phyloP scores from a whole-genome alignment of 2,113 vertebrate species.

The Butorides virescens region DNA sequence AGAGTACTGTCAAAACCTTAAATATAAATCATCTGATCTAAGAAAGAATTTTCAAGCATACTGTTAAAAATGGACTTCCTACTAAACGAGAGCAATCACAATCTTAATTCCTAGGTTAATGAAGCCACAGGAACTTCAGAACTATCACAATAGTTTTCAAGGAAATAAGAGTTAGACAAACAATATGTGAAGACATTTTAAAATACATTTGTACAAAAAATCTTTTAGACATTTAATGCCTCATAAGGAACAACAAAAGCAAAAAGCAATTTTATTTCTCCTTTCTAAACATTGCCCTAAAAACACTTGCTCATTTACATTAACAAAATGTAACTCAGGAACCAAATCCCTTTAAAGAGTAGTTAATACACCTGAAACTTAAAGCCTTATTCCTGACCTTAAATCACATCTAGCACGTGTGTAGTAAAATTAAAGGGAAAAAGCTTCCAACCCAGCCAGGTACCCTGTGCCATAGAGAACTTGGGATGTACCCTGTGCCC shows the following conservation, averaged over 20 bases:
- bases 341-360: neutral
- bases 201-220: neutral
- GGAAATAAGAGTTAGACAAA: neutral
- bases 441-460: neutral
- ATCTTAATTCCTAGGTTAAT: neutral
- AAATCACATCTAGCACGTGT: rapidly evolving
- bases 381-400: neutral
- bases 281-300: neutral
- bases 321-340: neutral
- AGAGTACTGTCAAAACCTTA: neutral
- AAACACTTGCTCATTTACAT: neutral
- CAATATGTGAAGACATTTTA: neutral
- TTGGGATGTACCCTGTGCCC: rapidly evolving
- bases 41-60: neutral
- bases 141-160: neutral
- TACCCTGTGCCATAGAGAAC: rapidly evolving
- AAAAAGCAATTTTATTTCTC: neutral
- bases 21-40: neutral
- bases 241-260: neutral
- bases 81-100: neutral
- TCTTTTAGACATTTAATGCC: neutral
- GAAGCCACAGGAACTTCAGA: neutral
- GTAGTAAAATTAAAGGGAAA: neutral
- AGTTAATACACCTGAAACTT: too few relatives aligned
- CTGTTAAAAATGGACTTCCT: neutral